Evolutionary conservation across 35 echinoderm and acorn worm species (phyloP), one percentile per base, ranked within the genome.

Genomic region (Diadema setosum): DNA sequence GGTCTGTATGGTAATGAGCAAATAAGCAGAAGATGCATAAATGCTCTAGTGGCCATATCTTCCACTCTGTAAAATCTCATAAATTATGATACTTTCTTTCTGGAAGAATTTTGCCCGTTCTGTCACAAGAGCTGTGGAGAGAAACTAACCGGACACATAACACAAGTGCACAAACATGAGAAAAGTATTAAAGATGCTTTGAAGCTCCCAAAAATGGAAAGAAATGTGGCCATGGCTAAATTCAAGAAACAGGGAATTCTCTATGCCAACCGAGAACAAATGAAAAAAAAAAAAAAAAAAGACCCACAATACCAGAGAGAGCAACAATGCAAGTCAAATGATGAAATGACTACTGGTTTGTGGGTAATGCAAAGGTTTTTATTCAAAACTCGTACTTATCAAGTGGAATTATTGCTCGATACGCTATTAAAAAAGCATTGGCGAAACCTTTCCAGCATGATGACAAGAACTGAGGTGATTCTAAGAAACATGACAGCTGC

Each of bases 401-500:
- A n/a, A n/a, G n/a, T n/a, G n/a, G n/a, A n/a, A n/a, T n/a, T n/a
- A n/a, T n/a, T n/a, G n/a, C n/a, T n/a, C n/a, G n/a, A n/a, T n/a
- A n/a, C n/a, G n/a, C n/a, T n/a, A n/a, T n/a, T n/a, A n/a, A n/a
- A n/a, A 59, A 20, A 21, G 21, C 81, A 14, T 74, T 87, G 17
- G 41, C 48, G 3, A 21, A 86, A 58, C 44, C 83, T 48, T 87
- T 43, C 6, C 24, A 81, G 2, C 21, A 82, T 82, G 84, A 92
- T 42, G 58, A 86, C 25, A 86, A 86, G 27, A n/a, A 70, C 59
- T 2, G 27, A 63, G 42, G 37, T 87, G 5, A 64, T 92, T 46
- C 56, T 87, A 3, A 11, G 58, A 1, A 56, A 39, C 21, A 92
- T 87, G 84, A 48, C 87, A 16, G 42, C 73, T 65, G 34, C 84